Evolutionary conservation across 2,797 vertebrate genomes (phyloP).

Genomic region (Petrocephalus sullivani): DNA sequence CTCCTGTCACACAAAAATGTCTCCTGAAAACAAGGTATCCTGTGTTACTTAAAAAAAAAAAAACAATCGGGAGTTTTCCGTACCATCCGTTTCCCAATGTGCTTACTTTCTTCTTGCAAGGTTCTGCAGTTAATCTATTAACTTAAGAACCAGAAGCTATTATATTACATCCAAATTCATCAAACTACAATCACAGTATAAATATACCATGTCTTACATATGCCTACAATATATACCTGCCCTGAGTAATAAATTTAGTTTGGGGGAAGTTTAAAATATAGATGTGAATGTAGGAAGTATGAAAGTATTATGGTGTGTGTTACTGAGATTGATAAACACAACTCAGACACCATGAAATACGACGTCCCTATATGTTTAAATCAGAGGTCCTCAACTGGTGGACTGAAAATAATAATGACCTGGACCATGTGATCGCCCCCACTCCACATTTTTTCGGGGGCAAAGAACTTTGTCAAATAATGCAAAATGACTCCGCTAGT

Average conservation of each 20-base stretch:
- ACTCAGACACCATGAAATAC: not conserved
- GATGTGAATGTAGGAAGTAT: not conserved
- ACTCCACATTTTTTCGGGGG: not conserved
- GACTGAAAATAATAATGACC: not conserved
- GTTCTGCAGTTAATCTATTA: not conserved
- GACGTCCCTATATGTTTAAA: too few species aligned
- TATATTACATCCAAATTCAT: not conserved
- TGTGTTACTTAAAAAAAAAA: not conserved
- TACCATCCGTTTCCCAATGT: not conserved
- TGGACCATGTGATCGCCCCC: not conserved
- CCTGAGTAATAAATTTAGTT: not conserved
- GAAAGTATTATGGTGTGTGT: not conserved
- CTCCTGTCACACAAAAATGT: not conserved
- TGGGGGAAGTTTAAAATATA: not conserved
- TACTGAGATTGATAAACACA: not conserved
- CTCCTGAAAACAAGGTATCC: slow-evolving; percentile 12
- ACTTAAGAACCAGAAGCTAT: not conserved
- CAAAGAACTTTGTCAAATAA: not conserved
- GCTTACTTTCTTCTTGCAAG: not conserved
- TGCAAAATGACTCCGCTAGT: not conserved
- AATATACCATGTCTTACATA: not conserved
- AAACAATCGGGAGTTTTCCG: not conserved
- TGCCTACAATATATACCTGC: not conserved
- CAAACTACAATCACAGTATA: not conserved
- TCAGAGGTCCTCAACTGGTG: too few species aligned